phyloP scores from a whole-genome alignment of 1,140 invertebrate genomes.

The Lasioglossum baleicum region DNA sequence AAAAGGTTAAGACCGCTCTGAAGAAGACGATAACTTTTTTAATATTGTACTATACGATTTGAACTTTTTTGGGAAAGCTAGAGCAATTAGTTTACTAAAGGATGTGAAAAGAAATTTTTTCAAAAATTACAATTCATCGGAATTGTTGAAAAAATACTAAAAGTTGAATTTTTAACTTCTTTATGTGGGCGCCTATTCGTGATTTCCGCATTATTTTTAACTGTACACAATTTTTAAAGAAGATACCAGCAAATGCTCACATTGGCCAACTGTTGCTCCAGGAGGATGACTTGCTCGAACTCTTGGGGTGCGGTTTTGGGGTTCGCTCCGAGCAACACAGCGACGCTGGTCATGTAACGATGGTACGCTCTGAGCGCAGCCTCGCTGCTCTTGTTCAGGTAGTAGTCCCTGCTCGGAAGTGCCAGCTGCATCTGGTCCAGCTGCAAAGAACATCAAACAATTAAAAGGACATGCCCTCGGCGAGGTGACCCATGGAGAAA shows the following conservation, averaged over 20 bases:
- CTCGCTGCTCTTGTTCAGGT: conserved; percentile 86
- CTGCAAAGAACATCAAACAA: conserved; percentile 74
- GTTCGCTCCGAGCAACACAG: conserved; percentile 87
- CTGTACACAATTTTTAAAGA: too few relatives aligned
- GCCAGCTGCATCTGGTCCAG: conserved; percentile 90
- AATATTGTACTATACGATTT: too few relatives aligned
- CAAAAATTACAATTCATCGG: too few relatives aligned
- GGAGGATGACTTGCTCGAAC: conserved; percentile 85
- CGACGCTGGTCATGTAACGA: conserved; percentile 89
- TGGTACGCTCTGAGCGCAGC: conserved; percentile 87
- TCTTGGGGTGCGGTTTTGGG: conserved; percentile 83
- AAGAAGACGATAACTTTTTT: too few relatives aligned
- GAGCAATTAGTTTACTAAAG: too few relatives aligned
- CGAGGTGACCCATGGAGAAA: neutral
- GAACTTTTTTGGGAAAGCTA: too few relatives aligned
- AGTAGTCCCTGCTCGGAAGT: conserved; percentile 90
- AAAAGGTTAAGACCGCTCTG: too few relatives aligned
- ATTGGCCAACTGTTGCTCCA: conserved; percentile 90
- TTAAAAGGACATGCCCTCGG: neutral
- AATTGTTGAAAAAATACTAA: too few relatives aligned
- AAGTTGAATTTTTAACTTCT: too few relatives aligned
- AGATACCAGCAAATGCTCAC: conserved; percentile 78
- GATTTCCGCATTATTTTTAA: too few relatives aligned
- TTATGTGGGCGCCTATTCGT: too few relatives aligned
- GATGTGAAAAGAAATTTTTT: too few relatives aligned